These are phyloP conservation scores for Coelopa frigida DNA, from an alignment of 1,140 invertebrate genomes.

Conservation along the genomic window DNA sequence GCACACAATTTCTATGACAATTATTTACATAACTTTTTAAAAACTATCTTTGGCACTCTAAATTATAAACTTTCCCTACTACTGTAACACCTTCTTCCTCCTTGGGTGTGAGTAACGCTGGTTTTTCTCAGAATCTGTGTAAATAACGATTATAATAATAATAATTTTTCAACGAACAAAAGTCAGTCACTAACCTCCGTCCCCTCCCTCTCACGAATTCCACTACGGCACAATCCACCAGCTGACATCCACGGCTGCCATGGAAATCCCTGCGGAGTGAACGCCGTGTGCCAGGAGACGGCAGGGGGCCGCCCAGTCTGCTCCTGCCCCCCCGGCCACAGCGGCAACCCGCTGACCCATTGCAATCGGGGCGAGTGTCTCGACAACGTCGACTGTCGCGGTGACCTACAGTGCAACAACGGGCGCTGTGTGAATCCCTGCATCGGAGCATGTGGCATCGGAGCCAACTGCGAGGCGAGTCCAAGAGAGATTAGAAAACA, in stretches of 20 bases:
- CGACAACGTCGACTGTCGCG: conserved; percentile 52
- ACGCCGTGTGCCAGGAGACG: conserved; percentile 55
- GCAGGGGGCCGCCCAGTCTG: conserved; percentile 58
- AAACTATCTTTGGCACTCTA: too few relatives aligned
- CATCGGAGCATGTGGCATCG: conserved; percentile 63
- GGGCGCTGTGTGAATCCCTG: conserved; percentile 72
- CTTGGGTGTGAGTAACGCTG: too few relatives aligned
- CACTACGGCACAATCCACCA: too few relatives aligned
- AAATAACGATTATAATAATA: too few relatives aligned
- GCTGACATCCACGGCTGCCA: conserved; percentile 27
- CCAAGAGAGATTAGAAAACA: not conserved
- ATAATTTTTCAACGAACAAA: too few relatives aligned
- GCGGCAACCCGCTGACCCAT: conserved; percentile 59
- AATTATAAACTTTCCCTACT: too few relatives aligned
- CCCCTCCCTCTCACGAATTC: too few relatives aligned
- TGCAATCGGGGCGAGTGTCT: conserved; percentile 59
- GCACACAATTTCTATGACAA: not conserved
- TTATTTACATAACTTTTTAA: not conserved
- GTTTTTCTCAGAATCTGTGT: too few relatives aligned
- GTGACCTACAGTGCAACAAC: conserved; percentile 67
- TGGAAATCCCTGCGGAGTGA: conserved; percentile 51
- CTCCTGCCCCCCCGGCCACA: conserved; percentile 61
- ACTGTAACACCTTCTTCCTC: not conserved
- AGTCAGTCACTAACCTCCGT: too few relatives aligned
- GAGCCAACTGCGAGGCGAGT: conserved; percentile 62